Conservation (phyloP, 2,797 vertebrate genomes). For the Merluccius polli region DNA sequence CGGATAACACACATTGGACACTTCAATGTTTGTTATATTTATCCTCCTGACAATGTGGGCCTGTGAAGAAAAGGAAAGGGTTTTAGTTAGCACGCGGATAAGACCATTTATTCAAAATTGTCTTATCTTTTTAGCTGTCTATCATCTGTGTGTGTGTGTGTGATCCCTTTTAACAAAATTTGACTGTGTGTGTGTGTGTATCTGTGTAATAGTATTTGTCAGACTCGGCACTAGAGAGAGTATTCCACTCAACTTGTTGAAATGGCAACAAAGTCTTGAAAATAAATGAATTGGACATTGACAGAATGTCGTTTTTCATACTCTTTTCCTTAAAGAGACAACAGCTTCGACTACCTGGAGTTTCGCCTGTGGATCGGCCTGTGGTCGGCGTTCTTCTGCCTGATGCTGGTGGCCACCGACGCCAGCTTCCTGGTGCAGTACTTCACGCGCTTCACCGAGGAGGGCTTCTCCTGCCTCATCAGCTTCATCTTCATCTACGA, state of each 20-base stretch:
- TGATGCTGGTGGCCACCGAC: constrained; percentile 89
- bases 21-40: not conserved
- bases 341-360: constrained; percentile 91
- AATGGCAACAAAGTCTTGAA: not conserved
- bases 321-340: constrained; percentile 73
- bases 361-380: constrained; percentile 97
- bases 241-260: not conserved
- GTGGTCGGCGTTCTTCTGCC: constrained; percentile 93
- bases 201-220: not conserved
- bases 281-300: not conserved
- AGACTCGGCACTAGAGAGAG: not conserved
- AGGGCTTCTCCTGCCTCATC: constrained; percentile 97
- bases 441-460: constrained; percentile 97
- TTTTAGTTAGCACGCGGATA: not conserved
- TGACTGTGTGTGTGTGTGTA: not conserved
- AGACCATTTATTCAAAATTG: not conserved
- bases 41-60: not conserved
- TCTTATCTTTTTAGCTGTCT: not conserved
- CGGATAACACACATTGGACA: not conserved
- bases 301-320: not conserved
- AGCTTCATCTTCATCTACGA: constrained; percentile 99
- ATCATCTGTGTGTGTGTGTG: no score
- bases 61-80: no score
- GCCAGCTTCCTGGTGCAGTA: constrained; percentile 97
- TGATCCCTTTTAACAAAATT: no score